Conservation (phyloP, 1,140 invertebrate species). For the Penaeus japonicus region DNA sequence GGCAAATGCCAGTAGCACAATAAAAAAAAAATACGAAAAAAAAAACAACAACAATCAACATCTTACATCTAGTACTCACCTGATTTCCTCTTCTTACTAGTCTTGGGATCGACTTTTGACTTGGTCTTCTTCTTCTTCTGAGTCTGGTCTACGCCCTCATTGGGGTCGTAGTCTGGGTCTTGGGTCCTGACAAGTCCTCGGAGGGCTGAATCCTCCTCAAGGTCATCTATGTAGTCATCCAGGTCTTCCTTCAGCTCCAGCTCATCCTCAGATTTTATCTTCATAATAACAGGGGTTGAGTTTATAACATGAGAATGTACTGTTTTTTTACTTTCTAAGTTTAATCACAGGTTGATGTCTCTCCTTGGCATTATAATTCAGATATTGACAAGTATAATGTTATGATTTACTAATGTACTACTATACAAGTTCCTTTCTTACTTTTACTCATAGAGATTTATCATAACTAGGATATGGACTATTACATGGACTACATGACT, state of each 20-base stretch:
- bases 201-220: conserved; percentile 14
- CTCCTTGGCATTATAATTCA: too few relatives aligned
- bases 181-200: neutral
- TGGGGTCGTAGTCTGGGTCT: conserved; percentile 40
- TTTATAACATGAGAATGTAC: too few relatives aligned
- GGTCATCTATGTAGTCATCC: conserved; percentile 37
- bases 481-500: too few relatives aligned
- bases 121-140: conserved; percentile 8
- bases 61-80: neutral
- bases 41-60: neutral
- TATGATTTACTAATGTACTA: too few relatives aligned
- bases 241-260: conserved; percentile 21
- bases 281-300: too few relatives aligned
- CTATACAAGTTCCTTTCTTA: too few relatives aligned
- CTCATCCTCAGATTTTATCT: conserved; percentile 27
- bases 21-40: neutral
- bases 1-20: neutral
- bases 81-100: conserved; percentile 10
- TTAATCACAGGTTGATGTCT: too few relatives aligned
- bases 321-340: too few relatives aligned
- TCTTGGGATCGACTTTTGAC: neutral
- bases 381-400: too few relatives aligned
- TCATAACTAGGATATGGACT: too few relatives aligned
- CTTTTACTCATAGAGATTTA: too few relatives aligned
- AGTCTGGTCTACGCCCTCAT: neutral